Conservation (phyloP, 2,888 invertebrate genomes). For the Aromia moschata region DNA sequence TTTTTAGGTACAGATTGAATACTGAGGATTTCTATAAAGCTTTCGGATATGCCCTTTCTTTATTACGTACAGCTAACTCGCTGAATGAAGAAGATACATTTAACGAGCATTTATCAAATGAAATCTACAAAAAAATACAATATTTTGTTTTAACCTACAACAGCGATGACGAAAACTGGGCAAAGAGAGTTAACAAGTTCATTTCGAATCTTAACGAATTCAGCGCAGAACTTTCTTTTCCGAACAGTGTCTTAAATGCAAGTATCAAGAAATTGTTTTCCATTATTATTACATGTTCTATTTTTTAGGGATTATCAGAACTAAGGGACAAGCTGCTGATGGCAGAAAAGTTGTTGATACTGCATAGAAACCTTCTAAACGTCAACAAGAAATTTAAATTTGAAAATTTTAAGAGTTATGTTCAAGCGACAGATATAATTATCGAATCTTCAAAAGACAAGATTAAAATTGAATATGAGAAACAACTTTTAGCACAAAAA, state of each 20-base stretch:
- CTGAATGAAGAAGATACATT: constrained; percentile 1
- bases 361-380: not conserved
- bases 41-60: constrained; percentile 1
- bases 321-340: constrained; percentile 1
- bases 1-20: constrained; percentile 3
- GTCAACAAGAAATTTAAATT: not conserved
- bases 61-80: not conserved
- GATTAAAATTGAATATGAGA: constrained; percentile 7
- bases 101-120: not conserved
- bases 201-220: constrained; percentile 10
- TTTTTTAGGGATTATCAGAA: constrained; percentile 8
- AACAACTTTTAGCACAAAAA: not conserved
- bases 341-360: not conserved
- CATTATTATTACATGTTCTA: not conserved
- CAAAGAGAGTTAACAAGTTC: constrained; percentile 10
- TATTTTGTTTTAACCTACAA: not conserved
- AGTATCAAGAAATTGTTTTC: not conserved
- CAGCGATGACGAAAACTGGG: constrained; percentile 1
- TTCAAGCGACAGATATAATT: constrained; percentile 14
- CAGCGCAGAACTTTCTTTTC: constrained; percentile 3
- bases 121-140: constrained; percentile 1
- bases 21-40: constrained; percentile 11
- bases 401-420: constrained; percentile 16
- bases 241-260: constrained; percentile 9
- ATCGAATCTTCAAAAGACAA: constrained; percentile 2